A percentile compares a stretch with the other conserved stretches of the same genome.
Evolutionary conservation across 37 sponge, comb jelly and placozoan species (phyloP).

Genomic region (Spongia lamella): DNA sequence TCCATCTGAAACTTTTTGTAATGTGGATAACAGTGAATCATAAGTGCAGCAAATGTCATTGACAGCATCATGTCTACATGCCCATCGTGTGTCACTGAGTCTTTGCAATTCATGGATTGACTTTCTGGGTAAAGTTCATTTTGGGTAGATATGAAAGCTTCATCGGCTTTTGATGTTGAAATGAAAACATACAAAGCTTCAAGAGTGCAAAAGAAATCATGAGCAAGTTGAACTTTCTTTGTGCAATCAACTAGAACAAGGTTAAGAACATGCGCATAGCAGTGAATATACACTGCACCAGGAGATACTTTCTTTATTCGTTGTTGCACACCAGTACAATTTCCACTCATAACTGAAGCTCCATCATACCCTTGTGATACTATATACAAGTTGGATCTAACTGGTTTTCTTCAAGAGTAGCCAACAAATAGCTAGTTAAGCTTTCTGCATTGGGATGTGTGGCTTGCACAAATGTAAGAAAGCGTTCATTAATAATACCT

Average conservation of each 20-base stretch:
- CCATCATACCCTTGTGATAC: constrained; percentile 56
- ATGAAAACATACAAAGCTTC: constrained; percentile 39
- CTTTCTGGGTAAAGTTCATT: constrained; percentile 39
- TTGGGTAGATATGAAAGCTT: constrained; percentile 27
- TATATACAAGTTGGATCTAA: constrained; percentile 12
- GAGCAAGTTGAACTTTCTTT: constrained; percentile 19
- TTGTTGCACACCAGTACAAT: constrained; percentile 26
- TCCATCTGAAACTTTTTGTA: no score
- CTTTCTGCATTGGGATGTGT: constrained; percentile 26
- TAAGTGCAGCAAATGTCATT: constrained; percentile 18
- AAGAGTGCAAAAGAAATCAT: constrained; percentile 43
- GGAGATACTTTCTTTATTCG: constrained; percentile 46
- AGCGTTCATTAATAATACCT: constrained; percentile 26
- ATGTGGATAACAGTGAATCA: no score
- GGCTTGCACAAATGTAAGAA: no score
- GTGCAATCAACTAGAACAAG: constrained; percentile 49
- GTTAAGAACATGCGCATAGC: no score
- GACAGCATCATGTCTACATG: constrained; percentile 25
- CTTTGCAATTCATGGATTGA: constrained; percentile 23
- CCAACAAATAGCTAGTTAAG: constrained; percentile 31
- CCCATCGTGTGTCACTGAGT: constrained; percentile 37
- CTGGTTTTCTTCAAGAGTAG: constrained; percentile 19
- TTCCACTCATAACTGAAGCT: constrained; percentile 58
- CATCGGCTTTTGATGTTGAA: constrained; percentile 41
- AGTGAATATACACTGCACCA: constrained; percentile 35